Percentiles rank a stretch among this genome's conserved stretches.
phyloP scores from a whole-genome alignment of 2,113 vertebrate genomes.

The Pimephales promelas region DNA sequence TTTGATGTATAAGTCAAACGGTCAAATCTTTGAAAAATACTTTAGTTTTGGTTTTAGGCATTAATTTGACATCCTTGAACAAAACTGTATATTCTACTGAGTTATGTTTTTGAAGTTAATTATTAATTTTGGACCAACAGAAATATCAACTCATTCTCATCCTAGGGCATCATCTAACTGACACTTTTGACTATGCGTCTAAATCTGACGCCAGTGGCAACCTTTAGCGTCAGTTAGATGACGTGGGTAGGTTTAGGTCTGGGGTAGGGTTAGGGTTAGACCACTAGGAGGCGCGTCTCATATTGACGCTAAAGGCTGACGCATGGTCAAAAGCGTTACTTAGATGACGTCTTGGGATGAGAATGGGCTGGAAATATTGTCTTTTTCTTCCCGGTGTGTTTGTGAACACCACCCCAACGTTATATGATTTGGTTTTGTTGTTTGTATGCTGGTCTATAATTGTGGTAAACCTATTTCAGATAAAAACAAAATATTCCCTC shows the following conservation, averaged over 20 bases:
- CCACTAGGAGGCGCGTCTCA: too few relatives aligned
- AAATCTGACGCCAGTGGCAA: too few relatives aligned
- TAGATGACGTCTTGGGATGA: too few relatives aligned
- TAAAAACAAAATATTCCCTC: background rate
- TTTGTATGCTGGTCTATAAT: background rate
- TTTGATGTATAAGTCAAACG: background rate
- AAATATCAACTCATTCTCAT: too few relatives aligned
- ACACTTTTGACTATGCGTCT: too few relatives aligned
- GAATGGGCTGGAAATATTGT: too few relatives aligned
- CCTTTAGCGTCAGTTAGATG: too few relatives aligned
- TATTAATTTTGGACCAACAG: background rate
- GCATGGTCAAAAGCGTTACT: too few relatives aligned
- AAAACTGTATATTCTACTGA: background rate
- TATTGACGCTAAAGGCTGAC: too few relatives aligned
- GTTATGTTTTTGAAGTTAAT: background rate
- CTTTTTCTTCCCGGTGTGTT: background rate
- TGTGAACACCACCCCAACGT: background rate
- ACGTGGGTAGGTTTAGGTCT: too few relatives aligned
- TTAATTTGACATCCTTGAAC: background rate
- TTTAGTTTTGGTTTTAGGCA: background rate
- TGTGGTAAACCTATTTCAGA: background rate
- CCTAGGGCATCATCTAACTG: too few relatives aligned
- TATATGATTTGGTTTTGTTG: background rate
- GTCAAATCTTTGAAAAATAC: background rate
- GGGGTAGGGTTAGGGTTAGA: too few relatives aligned